Evolutionary conservation across 2,113 vertebrate species (phyloP).

Genomic region (Tyrannus savana): DNA sequence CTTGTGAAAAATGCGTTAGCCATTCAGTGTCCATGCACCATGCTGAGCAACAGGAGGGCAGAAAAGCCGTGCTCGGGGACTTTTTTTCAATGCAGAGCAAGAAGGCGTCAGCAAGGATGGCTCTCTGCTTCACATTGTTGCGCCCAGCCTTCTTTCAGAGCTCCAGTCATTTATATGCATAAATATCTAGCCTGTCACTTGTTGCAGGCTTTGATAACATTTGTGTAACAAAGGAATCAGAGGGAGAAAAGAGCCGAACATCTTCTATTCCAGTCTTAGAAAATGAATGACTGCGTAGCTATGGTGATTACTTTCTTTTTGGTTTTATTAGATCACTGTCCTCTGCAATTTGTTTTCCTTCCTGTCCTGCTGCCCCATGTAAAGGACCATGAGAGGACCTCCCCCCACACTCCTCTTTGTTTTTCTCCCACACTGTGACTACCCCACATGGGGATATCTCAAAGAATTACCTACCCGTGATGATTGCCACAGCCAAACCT

Average conservation of each 20-base stretch:
- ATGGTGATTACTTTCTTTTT: conserved; percentile 1
- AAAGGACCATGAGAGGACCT: not conserved
- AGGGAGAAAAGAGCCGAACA: not conserved
- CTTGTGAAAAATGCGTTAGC: conserved; percentile 1
- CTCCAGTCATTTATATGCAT: conserved; percentile 21
- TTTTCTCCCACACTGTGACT: not conserved
- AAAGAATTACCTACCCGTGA: not conserved
- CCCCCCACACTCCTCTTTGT: not conserved
- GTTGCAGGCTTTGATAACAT: conserved; percentile 50
- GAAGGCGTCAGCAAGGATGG: not conserved
- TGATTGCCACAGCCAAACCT: not conserved
- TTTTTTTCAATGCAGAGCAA: not conserved
- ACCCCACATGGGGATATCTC: not conserved
- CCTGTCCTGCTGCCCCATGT: not conserved
- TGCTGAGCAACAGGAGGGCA: not conserved
- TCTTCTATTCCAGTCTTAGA: not conserved
- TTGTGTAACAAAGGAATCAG: not conserved
- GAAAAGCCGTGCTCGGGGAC: not conserved
- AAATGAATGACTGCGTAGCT: not conserved
- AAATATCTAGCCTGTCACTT: conserved; percentile 46
- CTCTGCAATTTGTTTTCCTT: conserved; percentile 25
- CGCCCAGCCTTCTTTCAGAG: conserved; percentile 31
- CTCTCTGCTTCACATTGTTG: conserved; percentile 9
- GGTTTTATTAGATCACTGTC: conserved; percentile 22
- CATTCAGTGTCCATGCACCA: not conserved